These are phyloP conservation scores for Campopleginae sp. DNA, from an alignment of 2,888 invertebrate genomes.

Conservation along the genomic window DNA sequence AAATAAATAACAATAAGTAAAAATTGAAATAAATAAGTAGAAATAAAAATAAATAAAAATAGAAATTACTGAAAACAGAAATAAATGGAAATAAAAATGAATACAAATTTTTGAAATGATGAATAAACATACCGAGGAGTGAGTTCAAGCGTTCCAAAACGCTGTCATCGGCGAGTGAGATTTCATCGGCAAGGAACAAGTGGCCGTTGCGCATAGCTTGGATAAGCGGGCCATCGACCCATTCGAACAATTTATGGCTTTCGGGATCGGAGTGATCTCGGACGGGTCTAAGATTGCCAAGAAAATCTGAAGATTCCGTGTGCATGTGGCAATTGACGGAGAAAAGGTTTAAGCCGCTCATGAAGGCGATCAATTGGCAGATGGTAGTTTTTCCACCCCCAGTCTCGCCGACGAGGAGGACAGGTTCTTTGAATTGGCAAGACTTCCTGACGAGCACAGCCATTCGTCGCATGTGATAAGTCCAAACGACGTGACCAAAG, in stretches of 20 bases:
- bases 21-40: too few relatives aligned
- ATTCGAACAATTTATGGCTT: conserved; percentile 92
- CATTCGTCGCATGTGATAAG: conserved; percentile 93
- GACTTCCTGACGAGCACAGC: conserved; percentile 93
- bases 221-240: conserved; percentile 98
- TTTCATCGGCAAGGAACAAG: conserved; percentile 98
- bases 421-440: conserved; percentile 96
- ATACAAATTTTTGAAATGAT: not conserved
- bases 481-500: conserved; percentile 96
- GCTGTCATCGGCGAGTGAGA: conserved; percentile 99
- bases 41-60: too few relatives aligned
- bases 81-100: conserved; percentile 16
- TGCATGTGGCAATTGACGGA: conserved; percentile 99
- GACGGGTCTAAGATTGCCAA: conserved; percentile 97
- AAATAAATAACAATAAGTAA: too few relatives aligned
- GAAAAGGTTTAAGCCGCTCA: conserved; percentile 88
- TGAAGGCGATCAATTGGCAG: conserved; percentile 93
- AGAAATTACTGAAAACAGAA: not conserved
- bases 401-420: conserved; percentile 98
- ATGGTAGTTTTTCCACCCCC: conserved; percentile 99
- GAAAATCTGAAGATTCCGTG: conserved; percentile 98
- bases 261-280: conserved; percentile 87
- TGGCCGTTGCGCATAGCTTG: conserved; percentile 94
- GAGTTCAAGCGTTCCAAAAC: conserved; percentile 99
- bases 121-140: conserved; percentile 87